These are phyloP conservation scores for Pleuronectes platessa DNA, from an alignment of 2,113 vertebrate species.

Conservation along the genomic window DNA sequence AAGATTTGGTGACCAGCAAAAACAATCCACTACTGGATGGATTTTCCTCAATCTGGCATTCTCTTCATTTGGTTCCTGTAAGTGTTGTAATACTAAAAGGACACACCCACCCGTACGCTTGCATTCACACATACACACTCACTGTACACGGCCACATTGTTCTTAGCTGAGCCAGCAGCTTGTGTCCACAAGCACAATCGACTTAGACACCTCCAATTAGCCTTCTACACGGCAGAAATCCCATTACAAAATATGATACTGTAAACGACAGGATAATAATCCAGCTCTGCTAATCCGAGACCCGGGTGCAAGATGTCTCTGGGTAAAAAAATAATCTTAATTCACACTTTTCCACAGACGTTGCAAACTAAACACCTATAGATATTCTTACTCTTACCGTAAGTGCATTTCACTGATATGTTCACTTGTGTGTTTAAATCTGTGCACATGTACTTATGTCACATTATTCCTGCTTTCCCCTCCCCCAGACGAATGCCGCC, in stretches of 20 bases:
- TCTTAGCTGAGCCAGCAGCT: conserved; percentile 61
- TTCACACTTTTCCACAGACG: not conserved
- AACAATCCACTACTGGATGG: not conserved
- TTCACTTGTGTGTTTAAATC: conserved; percentile 1
- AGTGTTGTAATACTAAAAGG: not conserved
- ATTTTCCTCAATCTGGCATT: not conserved
- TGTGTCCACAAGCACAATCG: conserved; percentile 47
- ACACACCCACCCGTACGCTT: conserved; percentile 10
- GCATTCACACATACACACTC: not conserved
- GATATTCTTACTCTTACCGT: not conserved
- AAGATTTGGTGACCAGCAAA: conserved; percentile 7
- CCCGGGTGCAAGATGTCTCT: conserved; percentile 15
- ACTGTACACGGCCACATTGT: conserved; percentile 38
- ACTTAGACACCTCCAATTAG: conserved; percentile 69
- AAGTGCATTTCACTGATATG: not conserved
- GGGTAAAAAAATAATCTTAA: conserved; percentile 3
- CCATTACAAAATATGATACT: conserved; percentile 74
- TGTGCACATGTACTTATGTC: conserved; percentile 1
- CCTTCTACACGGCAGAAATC: conserved; percentile 59
- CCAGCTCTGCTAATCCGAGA: conserved; percentile 65
- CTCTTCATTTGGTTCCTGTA: not conserved
- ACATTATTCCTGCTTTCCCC: not conserved
- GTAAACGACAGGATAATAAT: conserved; percentile 65
- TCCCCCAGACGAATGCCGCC: conserved; percentile 36
- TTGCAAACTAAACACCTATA: not conserved